A percentile compares a stretch with the other conserved stretches of the same genome.
Evolutionary conservation across 35 echinoderm and acorn worm species (phyloP).

Genomic region (Eucidaris tribuloides): DNA sequence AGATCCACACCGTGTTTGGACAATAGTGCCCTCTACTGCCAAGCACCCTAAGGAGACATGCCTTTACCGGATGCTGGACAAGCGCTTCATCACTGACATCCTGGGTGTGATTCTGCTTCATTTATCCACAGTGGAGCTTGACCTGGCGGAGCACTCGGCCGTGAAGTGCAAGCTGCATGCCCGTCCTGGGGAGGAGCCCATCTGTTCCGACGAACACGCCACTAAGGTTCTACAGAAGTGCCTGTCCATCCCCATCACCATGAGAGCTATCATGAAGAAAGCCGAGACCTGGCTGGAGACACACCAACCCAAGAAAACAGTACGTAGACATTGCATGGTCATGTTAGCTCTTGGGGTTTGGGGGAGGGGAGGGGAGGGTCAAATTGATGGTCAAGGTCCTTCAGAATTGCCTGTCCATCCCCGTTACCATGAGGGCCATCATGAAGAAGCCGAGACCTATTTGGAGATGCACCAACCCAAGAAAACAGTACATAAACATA

Average conservation of each 20-base stretch:
- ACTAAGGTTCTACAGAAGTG: conserved; percentile 93
- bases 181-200: conserved; percentile 72
- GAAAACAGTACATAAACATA: not conserved
- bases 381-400: too few relatives aligned
- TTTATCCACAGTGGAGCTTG: conserved; percentile 81
- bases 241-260: conserved; percentile 91
- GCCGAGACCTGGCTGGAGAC: conserved; percentile 25
- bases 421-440: conserved; percentile 95
- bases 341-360: too few relatives aligned
- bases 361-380: too few relatives aligned
- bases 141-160: conserved; percentile 44
- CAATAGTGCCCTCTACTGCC: too few relatives aligned
- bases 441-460: conserved; percentile 60
- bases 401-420: conserved; percentile 89
- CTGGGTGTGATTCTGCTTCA: not conserved
- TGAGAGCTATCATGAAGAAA: conserved; percentile 96
- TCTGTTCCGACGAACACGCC: conserved; percentile 91
- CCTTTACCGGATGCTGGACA: not conserved
- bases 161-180: conserved; percentile 82
- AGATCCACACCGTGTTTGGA: too few relatives aligned
- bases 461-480: conserved; percentile 20
- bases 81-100: not conserved
- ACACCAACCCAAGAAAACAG: conserved; percentile 21
- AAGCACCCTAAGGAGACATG: not conserved
- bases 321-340: not conserved